Evolutionary conservation across 2,797 vertebrate genomes (phyloP), one percentile per base, ranked within the genome.

Genomic region (Cyclopterus lumpus): DNA sequence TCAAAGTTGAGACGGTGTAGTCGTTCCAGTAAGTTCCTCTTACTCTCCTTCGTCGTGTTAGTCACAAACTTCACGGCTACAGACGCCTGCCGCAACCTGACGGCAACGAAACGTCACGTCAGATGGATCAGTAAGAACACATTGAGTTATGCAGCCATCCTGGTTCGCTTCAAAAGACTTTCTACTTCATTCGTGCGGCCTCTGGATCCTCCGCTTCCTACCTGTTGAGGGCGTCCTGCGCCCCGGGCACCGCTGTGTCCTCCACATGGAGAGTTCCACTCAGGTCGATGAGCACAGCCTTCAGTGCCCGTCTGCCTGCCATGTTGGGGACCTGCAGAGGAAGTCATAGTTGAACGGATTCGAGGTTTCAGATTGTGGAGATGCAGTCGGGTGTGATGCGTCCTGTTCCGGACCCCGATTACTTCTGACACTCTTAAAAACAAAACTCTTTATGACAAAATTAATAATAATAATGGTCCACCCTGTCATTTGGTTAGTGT

Each of bases 41-140:
- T 98, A 89, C 96, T 97, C 80, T 99, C 98, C 85, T 99, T 99
- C 0, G 98, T 99, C 0, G 98, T 99, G 89, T 99, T 99, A 6
- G 97, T 99, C 77, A 99, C 98, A 88, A 99, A 99, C 22, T 96
- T 95, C 67, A 99, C 89, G 4, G 91, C 82, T 1, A 99, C 88
- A 0, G 95, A 92, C 26, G 96, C 86, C 1, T 82, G 55, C 1
- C 97, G 95, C 67, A 99, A 93, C 86, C 98, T 99, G 87, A 36
- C 0, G 2, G 26, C 59, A 51, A 0, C 46, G 32, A 67, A 30
- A 75, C 38, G 67, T n/a, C 14, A 18, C 51, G 54, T 62, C 30
- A 67, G n/a, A 63, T 1, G 1, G 22, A 49, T 62, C 5, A 44
- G 24, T 5, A 36, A 28, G 7, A 48, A 12, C 5, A 11, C 2